Percentiles rank a stretch among this genome's conserved stretches.
Conservation (phyloP, 1,140 invertebrate genomes). For the Aphaenogaster floridana region DNA sequence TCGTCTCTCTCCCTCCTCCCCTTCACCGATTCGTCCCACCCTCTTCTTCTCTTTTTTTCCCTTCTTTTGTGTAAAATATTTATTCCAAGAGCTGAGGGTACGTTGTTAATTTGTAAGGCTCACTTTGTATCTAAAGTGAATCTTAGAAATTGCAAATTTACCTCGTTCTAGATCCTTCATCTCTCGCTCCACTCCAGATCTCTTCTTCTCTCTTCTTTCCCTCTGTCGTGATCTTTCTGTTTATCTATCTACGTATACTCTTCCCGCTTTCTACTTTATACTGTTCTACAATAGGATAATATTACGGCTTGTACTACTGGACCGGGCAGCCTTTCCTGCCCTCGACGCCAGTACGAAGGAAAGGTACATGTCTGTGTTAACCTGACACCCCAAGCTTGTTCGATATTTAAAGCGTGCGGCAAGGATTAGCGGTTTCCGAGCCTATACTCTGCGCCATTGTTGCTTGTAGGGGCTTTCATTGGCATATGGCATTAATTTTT, state of each 20-base stretch:
- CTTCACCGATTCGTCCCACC: neutral
- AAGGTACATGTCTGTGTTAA: conserved; percentile 62
- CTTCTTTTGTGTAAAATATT: neutral
- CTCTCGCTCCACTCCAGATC: neutral
- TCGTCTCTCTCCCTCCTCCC: conserved; percentile 1
- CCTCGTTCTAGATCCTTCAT: neutral
- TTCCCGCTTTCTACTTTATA: conserved; percentile 62
- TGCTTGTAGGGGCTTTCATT: conserved; percentile 57
- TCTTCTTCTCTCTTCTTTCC: conserved; percentile 28
- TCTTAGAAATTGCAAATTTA: conserved; percentile 18
- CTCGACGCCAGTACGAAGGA: conserved; percentile 54
- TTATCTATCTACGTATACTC: conserved; percentile 47
- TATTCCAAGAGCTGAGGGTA: neutral
- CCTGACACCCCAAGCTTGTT: conserved; percentile 49
- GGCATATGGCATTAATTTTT: conserved; percentile 22
- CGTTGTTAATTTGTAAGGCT: neutral
- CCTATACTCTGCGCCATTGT: conserved; percentile 39
- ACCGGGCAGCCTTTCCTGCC: conserved; percentile 59
- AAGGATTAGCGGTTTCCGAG: conserved; percentile 42
- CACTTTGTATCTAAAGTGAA: neutral
- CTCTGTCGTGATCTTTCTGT: conserved; percentile 52
- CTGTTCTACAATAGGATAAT: conserved; percentile 61
- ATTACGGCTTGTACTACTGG: conserved; percentile 64
- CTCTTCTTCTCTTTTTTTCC: neutral
- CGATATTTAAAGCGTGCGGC: conserved; percentile 29